Evolutionary conservation across 2,113 vertebrate genomes (phyloP).

Genomic region (Tragulus kanchil): DNA sequence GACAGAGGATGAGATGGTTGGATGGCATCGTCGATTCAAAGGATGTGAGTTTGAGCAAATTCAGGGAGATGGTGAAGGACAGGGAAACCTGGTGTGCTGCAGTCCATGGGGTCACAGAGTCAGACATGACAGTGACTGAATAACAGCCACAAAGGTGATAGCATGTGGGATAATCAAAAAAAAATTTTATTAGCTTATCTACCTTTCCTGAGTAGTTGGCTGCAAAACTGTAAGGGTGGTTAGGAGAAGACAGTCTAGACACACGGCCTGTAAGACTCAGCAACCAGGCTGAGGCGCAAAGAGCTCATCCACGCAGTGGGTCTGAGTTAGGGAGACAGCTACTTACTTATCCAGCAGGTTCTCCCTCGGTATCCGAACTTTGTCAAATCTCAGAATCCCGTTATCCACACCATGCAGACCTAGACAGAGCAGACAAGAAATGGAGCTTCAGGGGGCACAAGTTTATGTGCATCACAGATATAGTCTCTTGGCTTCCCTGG

Average conservation of each 20-base stretch:
- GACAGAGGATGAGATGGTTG: not conserved
- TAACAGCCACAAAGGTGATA: not conserved
- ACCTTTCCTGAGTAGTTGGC: not conserved
- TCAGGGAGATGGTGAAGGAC: not conserved
- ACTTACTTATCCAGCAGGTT: slow-evolving; percentile 86
- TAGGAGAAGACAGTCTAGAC: not conserved
- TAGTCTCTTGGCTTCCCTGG: not conserved
- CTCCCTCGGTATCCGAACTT: slow-evolving; percentile 85
- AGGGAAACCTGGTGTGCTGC: not conserved
- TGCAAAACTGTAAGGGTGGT: not conserved
- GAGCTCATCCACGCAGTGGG: not conserved
- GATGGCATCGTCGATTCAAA: not conserved
- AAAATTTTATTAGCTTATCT: not conserved
- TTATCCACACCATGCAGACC: slow-evolving; percentile 87
- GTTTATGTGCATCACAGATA: not conserved
- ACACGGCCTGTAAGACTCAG: not conserved
- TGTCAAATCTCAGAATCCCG: slow-evolving; percentile 86
- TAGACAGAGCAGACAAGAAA: slow-evolving; percentile 56
- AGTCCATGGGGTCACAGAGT: not conserved
- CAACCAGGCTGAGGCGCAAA: not conserved
- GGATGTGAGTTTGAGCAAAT: not conserved
- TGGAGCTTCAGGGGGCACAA: not conserved
- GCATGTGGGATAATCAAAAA: not conserved
- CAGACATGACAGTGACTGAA: not conserved
- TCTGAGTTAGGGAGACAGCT: not conserved